phyloP scores from a whole-genome alignment of 2,888 invertebrate genomes.

The Drosophila emarginata region DNA sequence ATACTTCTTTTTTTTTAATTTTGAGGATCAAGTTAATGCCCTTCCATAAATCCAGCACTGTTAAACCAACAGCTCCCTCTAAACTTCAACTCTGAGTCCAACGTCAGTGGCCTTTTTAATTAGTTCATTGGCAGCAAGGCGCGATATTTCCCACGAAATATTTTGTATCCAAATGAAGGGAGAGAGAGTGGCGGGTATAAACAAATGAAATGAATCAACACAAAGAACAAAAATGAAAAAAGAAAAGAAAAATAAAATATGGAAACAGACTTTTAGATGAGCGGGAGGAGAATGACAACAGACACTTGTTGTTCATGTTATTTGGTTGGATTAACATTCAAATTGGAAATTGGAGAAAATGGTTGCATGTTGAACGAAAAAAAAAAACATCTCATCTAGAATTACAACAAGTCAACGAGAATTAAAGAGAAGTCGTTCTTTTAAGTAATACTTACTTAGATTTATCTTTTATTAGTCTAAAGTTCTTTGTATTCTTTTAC shows the following conservation, averaged over 20 bases:
- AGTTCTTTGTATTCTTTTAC: no score
- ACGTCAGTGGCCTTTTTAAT: constrained; percentile 59
- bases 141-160: constrained; percentile 74
- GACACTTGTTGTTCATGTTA: constrained; percentile 55
- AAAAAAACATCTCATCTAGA: neutral
- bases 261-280: neutral
- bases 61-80: neutral
- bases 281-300: constrained; percentile 20
- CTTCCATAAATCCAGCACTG: constrained; percentile 2
- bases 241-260: constrained; percentile 16
- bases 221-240: constrained; percentile 31
- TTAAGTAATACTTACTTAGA: neutral
- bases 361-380: neutral
- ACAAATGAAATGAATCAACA: constrained; percentile 75
- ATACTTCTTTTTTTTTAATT: neutral
- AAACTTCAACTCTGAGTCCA: constrained; percentile 9
- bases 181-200: constrained; percentile 51
- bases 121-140: constrained; percentile 68
- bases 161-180: constrained; percentile 38
- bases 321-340: constrained; percentile 43
- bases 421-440: neutral
- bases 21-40: neutral
- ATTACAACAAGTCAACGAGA: neutral
- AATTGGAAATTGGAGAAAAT: constrained; percentile 16
- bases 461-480: neutral